Evolutionary conservation across 2,113 vertebrate genomes (phyloP).

Genomic region (Micromys minutus): DNA sequence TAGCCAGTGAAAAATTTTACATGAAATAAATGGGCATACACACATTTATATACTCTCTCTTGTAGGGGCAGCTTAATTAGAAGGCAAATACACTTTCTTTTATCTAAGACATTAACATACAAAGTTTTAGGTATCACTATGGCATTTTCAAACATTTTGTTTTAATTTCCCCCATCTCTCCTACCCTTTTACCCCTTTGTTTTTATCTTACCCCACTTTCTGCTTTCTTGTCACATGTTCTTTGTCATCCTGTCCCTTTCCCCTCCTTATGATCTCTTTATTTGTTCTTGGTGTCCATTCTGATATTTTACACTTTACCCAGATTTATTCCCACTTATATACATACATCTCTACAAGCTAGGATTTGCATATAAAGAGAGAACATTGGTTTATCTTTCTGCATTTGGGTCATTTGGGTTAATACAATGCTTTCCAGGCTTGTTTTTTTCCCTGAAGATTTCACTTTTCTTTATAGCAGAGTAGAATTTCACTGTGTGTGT

Average conservation of each 20-base stretch:
- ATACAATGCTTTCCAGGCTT: not conserved
- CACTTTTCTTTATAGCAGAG: not conserved
- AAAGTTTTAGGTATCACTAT: not conserved
- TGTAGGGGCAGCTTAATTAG: conserved; percentile 18
- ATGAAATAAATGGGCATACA: no score
- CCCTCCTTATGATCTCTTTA: not conserved
- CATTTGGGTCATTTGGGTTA: not conserved
- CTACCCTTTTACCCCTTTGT: not conserved
- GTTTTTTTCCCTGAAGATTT: not conserved
- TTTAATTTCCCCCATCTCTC: not conserved
- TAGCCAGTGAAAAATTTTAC: not conserved
- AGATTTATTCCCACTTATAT: not conserved
- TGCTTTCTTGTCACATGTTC: not conserved
- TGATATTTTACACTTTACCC: not conserved
- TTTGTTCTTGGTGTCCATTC: not conserved
- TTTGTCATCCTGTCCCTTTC: not conserved
- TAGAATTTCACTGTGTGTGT: not conserved
- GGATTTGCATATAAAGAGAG: not conserved
- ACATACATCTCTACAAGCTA: not conserved
- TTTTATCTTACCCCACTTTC: not conserved
- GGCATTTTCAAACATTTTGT: not conserved
- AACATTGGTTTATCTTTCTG: not conserved
- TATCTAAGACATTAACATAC: not conserved
- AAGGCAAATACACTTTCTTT: conserved; percentile 11
- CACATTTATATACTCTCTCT: no score